Evolutionary conservation across 2,888 invertebrate genomes (phyloP), one percentile per base, ranked within the genome.

Genomic region (Beris morrisii): DNA sequence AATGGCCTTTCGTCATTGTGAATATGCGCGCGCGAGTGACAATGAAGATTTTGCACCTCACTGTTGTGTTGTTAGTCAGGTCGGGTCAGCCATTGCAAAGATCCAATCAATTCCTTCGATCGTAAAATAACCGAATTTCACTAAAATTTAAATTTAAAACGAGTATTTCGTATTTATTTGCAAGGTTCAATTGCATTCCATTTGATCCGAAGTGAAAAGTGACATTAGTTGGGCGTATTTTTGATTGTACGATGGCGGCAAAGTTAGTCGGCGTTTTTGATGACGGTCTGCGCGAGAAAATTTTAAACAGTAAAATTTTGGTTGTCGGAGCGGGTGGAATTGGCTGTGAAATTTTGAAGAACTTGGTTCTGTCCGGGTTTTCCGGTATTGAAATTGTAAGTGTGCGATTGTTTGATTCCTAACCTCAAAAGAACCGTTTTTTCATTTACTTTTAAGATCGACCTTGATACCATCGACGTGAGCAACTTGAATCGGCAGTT

Each of bases 401-500:
- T 86, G 70, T 13, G 32, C 52, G 55, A 46, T 32, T 38, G 38
- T 38, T 38, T 38, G 38, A 9, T 38, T 38, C 38, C 38, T 38
- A 54, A 15, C 50, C 4, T 45, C 30, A 54, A 15, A 22, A 43
- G 22, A 22, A 22, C 22, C 22, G 22, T 6, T 53, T 43, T 55
- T 64, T 44, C 4, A 11, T 61, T 71, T 72, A 67, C 70, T 70
- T 88, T 88, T 72, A 83, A 98, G 97, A 95, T 99, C 81, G 99
- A 99, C 85, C 85, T 99, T 78, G 99, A 99, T 79, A 99, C 98
- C 0, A 99, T 99, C 78, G 99, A 99, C 83, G 92, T 99, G 67
- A 97, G 97, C 83, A 99, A 99, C 79, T 83, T 99, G 71, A 99
- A 99, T 81, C 87, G 99, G 46, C 99, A 99, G 80, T 99, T 99